These are phyloP conservation scores for Penaeus vannamei DNA, from an alignment of 1,140 invertebrate genomes.

Conservation along the genomic window DNA sequence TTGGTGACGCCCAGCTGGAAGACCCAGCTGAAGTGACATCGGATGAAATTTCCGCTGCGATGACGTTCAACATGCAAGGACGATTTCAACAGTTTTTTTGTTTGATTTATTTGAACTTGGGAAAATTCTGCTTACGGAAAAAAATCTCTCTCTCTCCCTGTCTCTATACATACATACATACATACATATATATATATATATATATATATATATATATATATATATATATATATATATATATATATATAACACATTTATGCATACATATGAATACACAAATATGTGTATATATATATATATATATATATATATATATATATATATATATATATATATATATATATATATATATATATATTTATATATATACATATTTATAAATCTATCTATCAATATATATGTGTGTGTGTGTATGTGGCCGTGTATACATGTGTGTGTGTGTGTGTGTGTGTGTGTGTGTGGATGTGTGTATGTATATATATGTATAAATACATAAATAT, in stretches of 20 bases:
- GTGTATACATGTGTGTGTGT: not conserved
- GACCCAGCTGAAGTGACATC: no score
- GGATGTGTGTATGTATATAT: not conserved
- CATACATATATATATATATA: not conserved
- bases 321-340: not conserved
- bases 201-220: no score
- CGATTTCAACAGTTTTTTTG: no score
- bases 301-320: not conserved
- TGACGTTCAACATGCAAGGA: no score
- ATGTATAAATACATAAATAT: not conserved
- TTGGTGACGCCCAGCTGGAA: no score
- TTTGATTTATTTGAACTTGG: no score
- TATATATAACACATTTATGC: not conserved
- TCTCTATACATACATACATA: no score
- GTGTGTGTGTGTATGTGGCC: not conserved
- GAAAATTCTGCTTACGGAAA: no score
- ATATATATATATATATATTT: not conserved
- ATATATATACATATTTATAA: slow-evolving; percentile 13
- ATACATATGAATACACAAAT: not conserved
- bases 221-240: no score
- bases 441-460: not conserved
- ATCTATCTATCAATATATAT: slow-evolving; percentile 2
- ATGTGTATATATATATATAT: slow-evolving; percentile 17
- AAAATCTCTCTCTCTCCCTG: no score
- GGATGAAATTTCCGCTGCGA: no score